A percentile compares a stretch with the other conserved stretches of the same genome.
phyloP scores from a whole-genome alignment of 2,888 invertebrate genomes.

The Thelaira solivaga region DNA sequence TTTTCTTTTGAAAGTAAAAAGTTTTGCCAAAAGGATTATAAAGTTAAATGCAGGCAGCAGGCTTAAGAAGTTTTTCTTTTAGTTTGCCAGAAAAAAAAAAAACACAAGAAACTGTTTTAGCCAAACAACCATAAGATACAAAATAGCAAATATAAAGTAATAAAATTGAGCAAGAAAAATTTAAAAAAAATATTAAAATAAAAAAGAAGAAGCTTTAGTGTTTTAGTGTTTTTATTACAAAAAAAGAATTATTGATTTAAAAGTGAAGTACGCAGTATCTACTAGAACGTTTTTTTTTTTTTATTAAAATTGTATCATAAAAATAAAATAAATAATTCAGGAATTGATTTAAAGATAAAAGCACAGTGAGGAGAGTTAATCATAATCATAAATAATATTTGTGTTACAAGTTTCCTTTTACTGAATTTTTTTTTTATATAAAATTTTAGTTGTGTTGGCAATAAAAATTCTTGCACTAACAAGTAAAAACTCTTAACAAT shows the following conservation, averaged over 20 bases:
- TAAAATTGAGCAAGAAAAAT: not conserved
- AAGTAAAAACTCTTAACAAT: constrained; percentile 38
- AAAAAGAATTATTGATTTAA: not conserved
- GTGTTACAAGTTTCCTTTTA: not conserved
- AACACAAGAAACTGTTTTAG: not conserved
- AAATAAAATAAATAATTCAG: constrained; percentile 16
- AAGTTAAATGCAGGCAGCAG: constrained; percentile 58
- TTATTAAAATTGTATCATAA: constrained; percentile 9
- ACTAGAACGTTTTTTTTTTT: no score
- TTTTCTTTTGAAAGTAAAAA: constrained; percentile 43
- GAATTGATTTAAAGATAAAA: constrained; percentile 32
- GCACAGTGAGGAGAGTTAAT: not conserved
- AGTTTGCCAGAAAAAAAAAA: not conserved
- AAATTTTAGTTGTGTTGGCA: not conserved
- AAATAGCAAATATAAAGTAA: constrained; percentile 14
- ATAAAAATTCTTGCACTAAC: not conserved
- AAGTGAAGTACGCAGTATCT: no score
- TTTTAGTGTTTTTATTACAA: no score
- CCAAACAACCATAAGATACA: constrained; percentile 19
- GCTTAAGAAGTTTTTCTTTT: constrained; percentile 53
- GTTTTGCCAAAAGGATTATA: constrained; percentile 60
- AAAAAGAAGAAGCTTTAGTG: no score
- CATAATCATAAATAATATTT: not conserved
- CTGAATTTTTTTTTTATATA: no score
- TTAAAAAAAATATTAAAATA: constrained; percentile 1